Conservation (phyloP, 2,888 invertebrate species). For the Lasioglossum pauxillum region DNA sequence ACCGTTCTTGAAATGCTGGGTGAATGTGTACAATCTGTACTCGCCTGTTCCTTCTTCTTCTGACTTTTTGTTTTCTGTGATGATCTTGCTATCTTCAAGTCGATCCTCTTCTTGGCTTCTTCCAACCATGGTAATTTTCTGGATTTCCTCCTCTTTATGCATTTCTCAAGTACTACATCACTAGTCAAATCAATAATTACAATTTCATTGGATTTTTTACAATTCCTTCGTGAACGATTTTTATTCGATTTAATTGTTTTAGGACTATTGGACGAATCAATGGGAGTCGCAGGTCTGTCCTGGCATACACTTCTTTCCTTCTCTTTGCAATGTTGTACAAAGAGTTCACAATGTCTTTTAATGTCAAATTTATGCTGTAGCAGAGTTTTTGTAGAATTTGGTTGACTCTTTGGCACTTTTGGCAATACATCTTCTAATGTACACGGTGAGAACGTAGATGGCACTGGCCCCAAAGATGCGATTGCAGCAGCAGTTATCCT, state of each 20-base stretch:
- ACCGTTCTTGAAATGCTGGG: constrained; percentile 27
- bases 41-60: constrained; percentile 23
- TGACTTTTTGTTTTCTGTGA: constrained; percentile 55
- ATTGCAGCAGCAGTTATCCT: constrained; percentile 77
- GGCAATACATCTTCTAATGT: constrained; percentile 78
- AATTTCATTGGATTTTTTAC: constrained; percentile 75
- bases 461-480: constrained; percentile 74
- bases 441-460: constrained; percentile 73
- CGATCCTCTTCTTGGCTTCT: constrained; percentile 67
- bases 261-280: constrained; percentile 53
- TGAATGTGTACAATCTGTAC: neutral
- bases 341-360: constrained; percentile 77
- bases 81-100: constrained; percentile 49
- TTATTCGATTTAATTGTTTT: constrained; percentile 61
- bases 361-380: constrained; percentile 78
- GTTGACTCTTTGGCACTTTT: constrained; percentile 77
- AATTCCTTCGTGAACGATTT: constrained; percentile 59
- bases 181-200: constrained; percentile 80
- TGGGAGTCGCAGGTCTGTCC: constrained; percentile 39
- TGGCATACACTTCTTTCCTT: constrained; percentile 38
- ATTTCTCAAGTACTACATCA: constrained; percentile 74
- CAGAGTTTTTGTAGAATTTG: constrained; percentile 74
- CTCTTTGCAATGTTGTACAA: constrained; percentile 75
- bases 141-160: constrained; percentile 73
- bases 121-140: constrained; percentile 76